A percentile compares a stretch with the other conserved stretches of the same genome.
Conservation (phyloP, 2,113 vertebrate species). For the Passer domesticus region DNA sequence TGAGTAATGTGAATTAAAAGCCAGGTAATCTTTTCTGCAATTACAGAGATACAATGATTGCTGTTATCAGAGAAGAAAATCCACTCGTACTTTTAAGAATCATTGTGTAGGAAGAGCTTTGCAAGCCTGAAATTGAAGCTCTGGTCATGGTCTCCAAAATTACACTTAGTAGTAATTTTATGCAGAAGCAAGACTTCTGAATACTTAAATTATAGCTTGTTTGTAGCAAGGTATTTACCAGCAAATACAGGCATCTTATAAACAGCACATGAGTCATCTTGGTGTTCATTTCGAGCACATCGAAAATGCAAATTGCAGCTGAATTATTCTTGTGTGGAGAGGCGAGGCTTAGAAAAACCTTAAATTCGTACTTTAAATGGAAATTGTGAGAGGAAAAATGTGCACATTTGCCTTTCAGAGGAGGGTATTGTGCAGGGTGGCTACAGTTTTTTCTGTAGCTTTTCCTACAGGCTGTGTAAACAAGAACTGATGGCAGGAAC, state of each 20-base stretch:
- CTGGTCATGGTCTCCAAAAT: constrained; percentile 44
- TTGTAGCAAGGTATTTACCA: constrained; percentile 57
- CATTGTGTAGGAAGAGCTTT: constrained; percentile 50
- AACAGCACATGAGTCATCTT: constrained; percentile 46
- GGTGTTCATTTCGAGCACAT: constrained; percentile 28
- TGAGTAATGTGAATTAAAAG: constrained; percentile 53
- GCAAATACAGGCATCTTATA: constrained; percentile 50
- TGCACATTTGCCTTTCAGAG: constrained; percentile 36
- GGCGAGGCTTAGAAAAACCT: constrained; percentile 37
- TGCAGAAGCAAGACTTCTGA: constrained; percentile 53
- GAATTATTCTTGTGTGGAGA: constrained; percentile 30
- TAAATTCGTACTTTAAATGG: constrained; percentile 17
- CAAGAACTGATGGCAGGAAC: neutral
- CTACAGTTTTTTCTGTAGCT: constrained; percentile 24
- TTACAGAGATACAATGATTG: constrained; percentile 56
- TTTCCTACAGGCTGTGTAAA: constrained; percentile 32
- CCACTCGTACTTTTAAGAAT: constrained; percentile 36
- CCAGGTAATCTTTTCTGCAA: constrained; percentile 47
- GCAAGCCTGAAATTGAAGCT: constrained; percentile 56
- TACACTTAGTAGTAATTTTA: constrained; percentile 48
- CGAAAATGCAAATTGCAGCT: constrained; percentile 21
- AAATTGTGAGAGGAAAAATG: constrained; percentile 28
- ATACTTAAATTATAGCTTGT: constrained; percentile 65
- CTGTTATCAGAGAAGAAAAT: constrained; percentile 43
- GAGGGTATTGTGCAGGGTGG: constrained; percentile 30